These are phyloP conservation scores for Mesoclemmys tuberculata DNA, from an alignment of 2,113 vertebrate species.

Conservation along the genomic window DNA sequence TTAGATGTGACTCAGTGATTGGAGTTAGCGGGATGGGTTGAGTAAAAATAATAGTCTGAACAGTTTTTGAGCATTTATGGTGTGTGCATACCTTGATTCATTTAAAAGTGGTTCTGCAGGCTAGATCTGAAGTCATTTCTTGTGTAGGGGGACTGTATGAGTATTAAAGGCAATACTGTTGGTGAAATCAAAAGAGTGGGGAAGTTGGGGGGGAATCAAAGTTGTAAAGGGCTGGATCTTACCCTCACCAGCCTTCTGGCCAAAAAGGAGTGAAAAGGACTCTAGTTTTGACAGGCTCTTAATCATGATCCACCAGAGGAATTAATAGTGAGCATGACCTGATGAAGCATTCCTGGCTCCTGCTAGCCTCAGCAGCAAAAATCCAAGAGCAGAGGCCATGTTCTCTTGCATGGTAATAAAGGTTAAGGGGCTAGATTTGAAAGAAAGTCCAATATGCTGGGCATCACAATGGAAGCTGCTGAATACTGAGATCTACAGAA, in stretches of 20 bases:
- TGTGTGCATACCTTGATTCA: accelerated
- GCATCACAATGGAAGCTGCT: no score
- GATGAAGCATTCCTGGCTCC: not conserved
- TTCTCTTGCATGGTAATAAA: not conserved
- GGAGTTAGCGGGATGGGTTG: not conserved
- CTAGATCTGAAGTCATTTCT: not conserved
- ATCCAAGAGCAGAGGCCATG: not conserved
- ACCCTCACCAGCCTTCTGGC: not conserved
- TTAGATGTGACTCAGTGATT: accelerated
- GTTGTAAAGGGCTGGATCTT: not conserved
- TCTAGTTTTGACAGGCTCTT: not conserved
- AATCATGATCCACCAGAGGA: not conserved
- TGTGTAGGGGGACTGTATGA: no score
- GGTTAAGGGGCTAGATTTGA: not conserved
- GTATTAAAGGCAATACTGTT: no score
- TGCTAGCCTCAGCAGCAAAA: not conserved
- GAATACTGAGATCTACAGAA: no score
- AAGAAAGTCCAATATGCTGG: no score
- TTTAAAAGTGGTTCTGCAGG: not conserved
- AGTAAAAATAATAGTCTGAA: accelerated
- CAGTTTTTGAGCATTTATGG: accelerated
- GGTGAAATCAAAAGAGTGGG: no score
- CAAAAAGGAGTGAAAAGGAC: not conserved
- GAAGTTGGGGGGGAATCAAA: no score
- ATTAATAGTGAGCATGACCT: not conserved